Evolutionary conservation across 2,797 vertebrate genomes (phyloP), one percentile per base, ranked within the genome.

Genomic region (Gambelia wislizenii): DNA sequence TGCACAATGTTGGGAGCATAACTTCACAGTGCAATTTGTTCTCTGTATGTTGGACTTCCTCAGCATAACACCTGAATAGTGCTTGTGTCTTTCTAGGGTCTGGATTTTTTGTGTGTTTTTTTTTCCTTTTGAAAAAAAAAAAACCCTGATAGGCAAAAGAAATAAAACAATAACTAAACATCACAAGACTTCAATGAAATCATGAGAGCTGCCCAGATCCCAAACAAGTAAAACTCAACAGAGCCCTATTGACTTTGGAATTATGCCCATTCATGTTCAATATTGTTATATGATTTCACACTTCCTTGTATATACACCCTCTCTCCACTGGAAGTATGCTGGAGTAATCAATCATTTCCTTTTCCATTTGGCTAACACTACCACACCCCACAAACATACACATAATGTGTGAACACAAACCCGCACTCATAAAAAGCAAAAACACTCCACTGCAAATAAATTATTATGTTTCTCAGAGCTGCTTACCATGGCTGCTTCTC

Each of bases 271-370:
- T 33, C 52, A 75, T 94, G 74, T 86, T 87, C 79, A 88, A 36
- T 87, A 69, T 42, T n/a, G 56, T 74, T 76, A 74, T n/a, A 76
- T 67, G 44, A 39, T 54, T 81, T 82, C 72, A 82, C 56, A 76
- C 52, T 89, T 89, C 88, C 83, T 86, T 67, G 56, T 76, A 82
- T 64, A 64, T 75, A 74, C 84, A 82, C 54, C 78, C 69, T 82
- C 56, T 86, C 70, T 67, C 54, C 70, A 27, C 56, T 89, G 36
- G 69, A 82, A 82, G 75, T 52, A 52, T 72, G 72, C 76, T 39
- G 14, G 20, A 47, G 49, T 79, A 89, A 79, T 89, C 87, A 79
- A 78, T 85, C 82, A 91, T 93, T 78, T 8, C 14, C 2, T 16
- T 91, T 91, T 83, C 14, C 88, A 84, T 91, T 67, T 86, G 70